Evolutionary conservation across 2,797 vertebrate species (phyloP).

Genomic region (Pachyuromys duprasi): DNA sequence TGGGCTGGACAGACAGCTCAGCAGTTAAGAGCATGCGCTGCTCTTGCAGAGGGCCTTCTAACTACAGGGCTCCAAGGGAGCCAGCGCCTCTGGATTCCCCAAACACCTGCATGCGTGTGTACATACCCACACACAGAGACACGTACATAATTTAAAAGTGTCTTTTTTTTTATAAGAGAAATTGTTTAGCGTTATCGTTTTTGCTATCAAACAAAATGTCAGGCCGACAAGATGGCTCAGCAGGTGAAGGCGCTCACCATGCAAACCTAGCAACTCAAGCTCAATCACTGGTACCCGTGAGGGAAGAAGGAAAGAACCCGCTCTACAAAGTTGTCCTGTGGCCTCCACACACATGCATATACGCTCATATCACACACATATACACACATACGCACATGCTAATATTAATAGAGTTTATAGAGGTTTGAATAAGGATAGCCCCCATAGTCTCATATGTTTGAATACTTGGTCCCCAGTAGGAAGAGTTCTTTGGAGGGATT

Average conservation of each 20-base stretch:
- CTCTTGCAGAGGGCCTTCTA: not conserved
- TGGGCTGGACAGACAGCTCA: not conserved
- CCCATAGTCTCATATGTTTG: not conserved
- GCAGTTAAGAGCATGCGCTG: not conserved
- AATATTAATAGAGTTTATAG: not conserved
- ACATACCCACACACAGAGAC: not conserved
- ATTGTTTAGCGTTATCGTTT: not conserved
- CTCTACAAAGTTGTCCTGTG: not conserved
- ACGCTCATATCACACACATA: too few relatives aligned
- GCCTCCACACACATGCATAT: not conserved
- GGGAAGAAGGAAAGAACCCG: not conserved
- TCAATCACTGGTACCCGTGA: not conserved
- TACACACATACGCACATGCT: not conserved
- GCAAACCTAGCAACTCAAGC: not conserved
- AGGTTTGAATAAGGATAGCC: not conserved
- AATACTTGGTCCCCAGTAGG: not conserved
- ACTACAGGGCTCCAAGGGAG: not conserved
- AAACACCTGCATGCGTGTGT: not conserved
- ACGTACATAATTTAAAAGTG: not conserved
- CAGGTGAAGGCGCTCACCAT: not conserved
- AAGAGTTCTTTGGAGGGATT: not conserved
- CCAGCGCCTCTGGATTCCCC: not conserved
- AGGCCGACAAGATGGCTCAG: not conserved
- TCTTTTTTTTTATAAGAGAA: not conserved
- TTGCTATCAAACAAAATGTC: slow-evolving; percentile 18